Conservation (phyloP, 2,113 vertebrate genomes). For the Jaculus jaculus region DNA sequence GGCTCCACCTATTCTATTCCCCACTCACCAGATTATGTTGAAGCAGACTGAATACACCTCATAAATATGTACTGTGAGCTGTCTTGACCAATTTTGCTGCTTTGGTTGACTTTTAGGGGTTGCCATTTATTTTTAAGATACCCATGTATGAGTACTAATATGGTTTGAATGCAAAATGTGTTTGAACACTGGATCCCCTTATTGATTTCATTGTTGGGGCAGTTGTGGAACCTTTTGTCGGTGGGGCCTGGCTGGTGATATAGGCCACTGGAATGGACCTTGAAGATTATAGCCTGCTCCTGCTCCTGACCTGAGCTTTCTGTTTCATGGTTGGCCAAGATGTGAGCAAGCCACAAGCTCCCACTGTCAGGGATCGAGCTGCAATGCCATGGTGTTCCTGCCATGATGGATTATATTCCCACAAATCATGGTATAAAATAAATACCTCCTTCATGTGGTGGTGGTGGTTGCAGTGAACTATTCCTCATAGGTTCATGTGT, state of each 20-base stretch:
- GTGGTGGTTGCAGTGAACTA: no score
- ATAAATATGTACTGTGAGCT: constrained; percentile 28
- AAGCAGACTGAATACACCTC: constrained; percentile 9
- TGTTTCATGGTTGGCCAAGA: not conserved
- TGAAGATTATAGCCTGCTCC: not conserved
- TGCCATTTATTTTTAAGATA: not conserved
- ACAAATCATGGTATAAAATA: not conserved
- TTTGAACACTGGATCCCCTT: not conserved
- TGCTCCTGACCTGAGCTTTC: not conserved
- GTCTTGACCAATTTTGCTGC: not conserved
- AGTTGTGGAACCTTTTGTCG: not conserved
- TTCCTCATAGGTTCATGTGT: no score
- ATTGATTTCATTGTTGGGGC: not conserved
- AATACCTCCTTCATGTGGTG: no score
- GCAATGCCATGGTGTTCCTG: not conserved
- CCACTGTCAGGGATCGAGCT: not conserved
- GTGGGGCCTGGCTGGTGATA: not conserved
- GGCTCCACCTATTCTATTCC: not conserved
- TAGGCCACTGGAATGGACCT: not conserved
- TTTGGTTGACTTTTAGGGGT: not conserved
- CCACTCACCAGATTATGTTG: not conserved
- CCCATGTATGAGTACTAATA: not conserved
- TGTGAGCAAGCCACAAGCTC: not conserved
- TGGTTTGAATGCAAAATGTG: no score
- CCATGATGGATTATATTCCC: not conserved